Evolutionary conservation across 2,888 invertebrate species (phyloP), one percentile per base, ranked within the genome.

Genomic region (Drosophila picticornis): DNA sequence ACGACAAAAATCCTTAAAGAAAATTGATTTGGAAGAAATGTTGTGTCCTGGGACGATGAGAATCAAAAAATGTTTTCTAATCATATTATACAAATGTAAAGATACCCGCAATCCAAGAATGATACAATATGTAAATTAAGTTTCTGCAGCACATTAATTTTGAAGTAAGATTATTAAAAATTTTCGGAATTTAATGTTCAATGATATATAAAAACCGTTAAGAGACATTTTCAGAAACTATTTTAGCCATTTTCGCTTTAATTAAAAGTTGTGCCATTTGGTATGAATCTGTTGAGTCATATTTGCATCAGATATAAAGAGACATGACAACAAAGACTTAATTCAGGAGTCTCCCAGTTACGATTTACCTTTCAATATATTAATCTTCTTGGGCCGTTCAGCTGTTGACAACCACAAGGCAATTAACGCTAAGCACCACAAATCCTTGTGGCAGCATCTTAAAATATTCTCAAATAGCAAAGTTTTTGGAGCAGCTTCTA

Each of bases 351-450:
- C 46, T 38, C 46, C 48, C 46, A 36, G 11, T 48, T 32, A 31
- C 36, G 31, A 48, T 62, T 27, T 56, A 50, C 40, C 60, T 71
- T 71, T 32, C 31, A 34, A 61, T 46, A 59, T 25, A 11, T 27
- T 50, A 46, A 67, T 55, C 56, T 52, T 22, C 16, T 64, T 69
- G 68, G 68, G 69, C 64, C 63, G 64, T 66, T 61, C 51, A 61
- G 56, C 64, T 83, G 77, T 72, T 81, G 80, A 80, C 79, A 83
- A 79, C 87, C 87, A 63, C 90, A 88, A 82, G 90, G 85, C 88
- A 88, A 88, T 88, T 88, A 90, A 88, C 82, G 89, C 87, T 73
- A 78, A 77, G 75, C 78, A 80, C 83, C 85, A 76, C 90, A 88
- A 90, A 90, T 90, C 90, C 85, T 80, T 87, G 67, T 72, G 80